Evolutionary conservation across 2,888 invertebrate genomes (phyloP), one percentile per base, ranked within the genome.

Genomic region (Caenorhabditis sp.): DNA sequence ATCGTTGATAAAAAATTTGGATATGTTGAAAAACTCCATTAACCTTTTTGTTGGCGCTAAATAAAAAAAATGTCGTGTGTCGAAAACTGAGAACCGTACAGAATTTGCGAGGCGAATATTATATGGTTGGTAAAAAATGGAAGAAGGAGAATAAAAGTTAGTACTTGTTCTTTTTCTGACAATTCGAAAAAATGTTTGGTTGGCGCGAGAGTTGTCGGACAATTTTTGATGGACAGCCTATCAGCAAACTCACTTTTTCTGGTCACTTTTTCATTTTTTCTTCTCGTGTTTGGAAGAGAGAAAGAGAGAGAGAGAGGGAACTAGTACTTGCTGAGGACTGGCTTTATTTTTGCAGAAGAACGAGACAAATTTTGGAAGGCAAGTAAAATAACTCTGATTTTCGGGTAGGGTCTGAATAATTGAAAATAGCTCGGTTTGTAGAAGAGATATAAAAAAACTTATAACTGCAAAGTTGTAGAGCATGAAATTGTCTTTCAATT

Each of bases 221-320:
- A 9, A 55, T 65, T 66, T 74, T 74, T 74, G 74, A 74, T 74
- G 74, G 74, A 74, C 74, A 74, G 66, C 74, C 61, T 68, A 68
- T 68, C 68, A 68, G 68, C 65, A 32, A 20, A 8, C 39, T 27
- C 17, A 15, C 32, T 8, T 6, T 9, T 43, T 50, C 41, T 41
- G 30, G 46, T 59, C 48, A 17, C 26, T 43, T 52, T 22, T 53
- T 45, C 30, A 4, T 15, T 8, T 30, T 20, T 50, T 27, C 9
- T 15, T 46, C n/a, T 20, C 8, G 24, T 4, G 6, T 22, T 20
- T 22, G 22, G 20, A 13, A 2, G 2, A 26, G n/a, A 15, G 15
- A 11, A 15, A 5, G 30, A 9, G 30, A 30, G 9, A 30, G 30
- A 9, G 30, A 9, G 30, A 30, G 30, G 30, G 30, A 30, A n/a